Evolutionary conservation across 1,140 invertebrate species (phyloP).

Genomic region (Spodoptera litura): DNA sequence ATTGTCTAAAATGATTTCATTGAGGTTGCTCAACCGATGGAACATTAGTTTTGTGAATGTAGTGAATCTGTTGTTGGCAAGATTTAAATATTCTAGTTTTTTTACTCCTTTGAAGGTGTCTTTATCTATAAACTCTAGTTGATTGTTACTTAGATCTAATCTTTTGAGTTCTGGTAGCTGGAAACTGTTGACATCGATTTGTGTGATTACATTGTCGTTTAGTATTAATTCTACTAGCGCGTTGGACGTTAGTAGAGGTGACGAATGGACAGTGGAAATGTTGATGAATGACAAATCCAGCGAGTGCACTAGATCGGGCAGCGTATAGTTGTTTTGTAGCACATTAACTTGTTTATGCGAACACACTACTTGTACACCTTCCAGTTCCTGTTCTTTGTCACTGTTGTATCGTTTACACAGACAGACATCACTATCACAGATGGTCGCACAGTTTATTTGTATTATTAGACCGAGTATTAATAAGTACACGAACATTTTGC

Average conservation of each 20-base stretch:
- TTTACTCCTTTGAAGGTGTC: conserved; percentile 79
- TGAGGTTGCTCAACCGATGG: conserved; percentile 77
- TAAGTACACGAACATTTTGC: conserved; percentile 44
- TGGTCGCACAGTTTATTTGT: conserved; percentile 53
- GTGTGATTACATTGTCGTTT: conserved; percentile 78
- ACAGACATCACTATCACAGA: conserved; percentile 72
- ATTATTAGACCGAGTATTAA: conserved; percentile 56
- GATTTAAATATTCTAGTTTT: conserved; percentile 85
- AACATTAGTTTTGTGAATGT: conserved; percentile 79
- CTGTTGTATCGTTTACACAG: conserved; percentile 62
- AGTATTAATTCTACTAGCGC: conserved; percentile 67
- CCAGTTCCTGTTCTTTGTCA: conserved; percentile 61
- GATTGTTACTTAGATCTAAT: conserved; percentile 86
- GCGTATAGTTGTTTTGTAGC: conserved; percentile 54
- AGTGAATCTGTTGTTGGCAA: conserved; percentile 85
- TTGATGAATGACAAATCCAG: conserved; percentile 79
- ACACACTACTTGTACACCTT: conserved; percentile 71
- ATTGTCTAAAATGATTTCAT: conserved; percentile 80
- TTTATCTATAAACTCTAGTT: conserved; percentile 77
- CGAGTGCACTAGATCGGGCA: conserved; percentile 66
- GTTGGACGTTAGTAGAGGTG: conserved; percentile 60
- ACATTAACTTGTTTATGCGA: conserved; percentile 63
- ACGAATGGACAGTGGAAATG: conserved; percentile 62
- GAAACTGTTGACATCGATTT: conserved; percentile 71
- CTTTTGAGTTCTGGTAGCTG: conserved; percentile 79